Evolutionary conservation across 1,140 invertebrate genomes (phyloP).

Genomic region (Sycobia sp.): DNA sequence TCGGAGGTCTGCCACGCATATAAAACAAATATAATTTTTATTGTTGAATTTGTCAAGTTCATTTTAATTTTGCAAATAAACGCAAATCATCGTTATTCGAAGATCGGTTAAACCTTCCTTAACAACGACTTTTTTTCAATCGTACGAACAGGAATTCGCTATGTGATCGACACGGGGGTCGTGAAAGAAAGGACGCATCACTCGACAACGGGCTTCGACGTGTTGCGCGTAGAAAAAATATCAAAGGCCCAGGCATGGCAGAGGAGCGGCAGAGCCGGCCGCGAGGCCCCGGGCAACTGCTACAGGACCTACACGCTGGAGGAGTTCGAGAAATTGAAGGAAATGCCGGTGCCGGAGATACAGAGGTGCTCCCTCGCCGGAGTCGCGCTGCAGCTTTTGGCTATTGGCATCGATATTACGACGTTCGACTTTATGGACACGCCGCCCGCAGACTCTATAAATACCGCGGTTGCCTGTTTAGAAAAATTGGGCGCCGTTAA

Average conservation of each 20-base stretch:
- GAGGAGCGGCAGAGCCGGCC: conserved; percentile 86
- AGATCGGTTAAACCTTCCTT: too few species aligned
- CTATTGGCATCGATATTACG: conserved; percentile 79
- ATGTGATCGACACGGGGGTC: conserved; percentile 93
- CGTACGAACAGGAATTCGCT: conserved; percentile 74
- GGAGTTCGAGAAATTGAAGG: conserved; percentile 73
- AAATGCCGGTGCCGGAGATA: conserved; percentile 86
- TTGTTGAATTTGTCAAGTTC: neutral
- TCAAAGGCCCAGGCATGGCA: conserved; percentile 94
- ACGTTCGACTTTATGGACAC: conserved; percentile 92
- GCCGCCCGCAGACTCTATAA: conserved; percentile 74
- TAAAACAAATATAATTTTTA: too few species aligned
- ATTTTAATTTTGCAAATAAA: neutral
- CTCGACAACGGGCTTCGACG: conserved; percentile 81
- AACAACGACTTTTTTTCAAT: conserved; percentile 1
- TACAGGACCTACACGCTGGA: conserved; percentile 81
- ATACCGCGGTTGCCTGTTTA: conserved; percentile 72
- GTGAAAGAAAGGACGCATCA: conserved; percentile 89
- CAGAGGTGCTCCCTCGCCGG: conserved; percentile 77
- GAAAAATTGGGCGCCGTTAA: conserved; percentile 78
- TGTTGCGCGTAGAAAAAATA: conserved; percentile 80
- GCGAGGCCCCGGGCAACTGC: conserved; percentile 82
- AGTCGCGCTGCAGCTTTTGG: conserved; percentile 81
- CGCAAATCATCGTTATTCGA: too few species aligned
- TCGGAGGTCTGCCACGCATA: conserved; percentile 63